A percentile compares a stretch with the other conserved stretches of the same genome.
phyloP scores from a whole-genome alignment of 2,888 invertebrate genomes.

The Pyrocoelia pectoralis region DNA sequence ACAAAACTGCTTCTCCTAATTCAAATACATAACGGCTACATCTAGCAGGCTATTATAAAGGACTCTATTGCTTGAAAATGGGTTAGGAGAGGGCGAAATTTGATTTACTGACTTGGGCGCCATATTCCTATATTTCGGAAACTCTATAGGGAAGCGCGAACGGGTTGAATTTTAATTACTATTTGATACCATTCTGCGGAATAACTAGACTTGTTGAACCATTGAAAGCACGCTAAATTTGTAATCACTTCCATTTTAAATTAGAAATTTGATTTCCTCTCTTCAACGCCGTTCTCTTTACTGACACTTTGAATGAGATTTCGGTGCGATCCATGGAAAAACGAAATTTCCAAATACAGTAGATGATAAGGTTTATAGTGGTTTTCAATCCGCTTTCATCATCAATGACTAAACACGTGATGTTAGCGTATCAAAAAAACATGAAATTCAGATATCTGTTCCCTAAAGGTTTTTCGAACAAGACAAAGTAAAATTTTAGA shows the following conservation, averaged over 20 bases:
- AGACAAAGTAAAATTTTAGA: slow-evolving; percentile 32
- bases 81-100: slow-evolving; percentile 53
- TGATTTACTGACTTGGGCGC: slow-evolving; percentile 54
- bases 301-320: too few species aligned
- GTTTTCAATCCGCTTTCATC: slow-evolving; percentile 4
- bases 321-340: background rate
- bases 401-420: slow-evolving; percentile 27
- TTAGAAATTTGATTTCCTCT: background rate
- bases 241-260: background rate
- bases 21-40: slow-evolving; percentile 51
- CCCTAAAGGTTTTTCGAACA: slow-evolving; percentile 30
- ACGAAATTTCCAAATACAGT: background rate
- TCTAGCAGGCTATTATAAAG: slow-evolving; percentile 47
- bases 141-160: slow-evolving; percentile 36
- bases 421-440: slow-evolving; percentile 27
- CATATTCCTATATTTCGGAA: slow-evolving; percentile 48
- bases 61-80: slow-evolving; percentile 47
- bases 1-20: slow-evolving; percentile 50
- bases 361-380: background rate
- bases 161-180: slow-evolving; percentile 58
- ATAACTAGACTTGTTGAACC: slow-evolving; percentile 29
- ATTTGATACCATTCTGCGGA: slow-evolving; percentile 45
- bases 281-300: too few species aligned
- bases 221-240: background rate
- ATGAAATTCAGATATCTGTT: slow-evolving; percentile 42